These are phyloP conservation scores for Allacma fusca DNA, from an alignment of 2,888 invertebrate genomes.

Conservation along the genomic window DNA sequence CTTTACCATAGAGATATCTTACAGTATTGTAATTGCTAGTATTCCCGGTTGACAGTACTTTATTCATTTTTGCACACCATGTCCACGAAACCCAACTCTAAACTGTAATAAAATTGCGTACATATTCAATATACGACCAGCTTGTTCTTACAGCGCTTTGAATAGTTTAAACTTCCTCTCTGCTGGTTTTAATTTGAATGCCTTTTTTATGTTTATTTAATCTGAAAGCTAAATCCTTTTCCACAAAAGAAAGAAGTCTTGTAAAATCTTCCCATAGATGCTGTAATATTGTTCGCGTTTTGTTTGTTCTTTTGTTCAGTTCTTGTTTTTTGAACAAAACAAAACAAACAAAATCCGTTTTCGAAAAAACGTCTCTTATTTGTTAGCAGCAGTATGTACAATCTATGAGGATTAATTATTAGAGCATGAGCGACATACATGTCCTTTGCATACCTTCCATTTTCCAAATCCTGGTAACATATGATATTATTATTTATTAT, in stretches of 20 bases:
- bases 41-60: too few species aligned
- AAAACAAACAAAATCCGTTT: slow-evolving; percentile 66
- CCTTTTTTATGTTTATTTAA: too few species aligned
- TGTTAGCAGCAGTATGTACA: slow-evolving; percentile 77
- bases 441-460: slow-evolving; percentile 82
- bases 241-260: slow-evolving; percentile 72
- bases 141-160: slow-evolving; percentile 42
- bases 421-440: slow-evolving; percentile 79
- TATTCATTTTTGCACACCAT: too few species aligned
- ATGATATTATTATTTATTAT: too few species aligned
- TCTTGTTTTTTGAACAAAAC: neutral
- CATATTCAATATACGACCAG: too few species aligned
- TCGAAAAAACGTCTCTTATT: slow-evolving; percentile 84
- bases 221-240: slow-evolving; percentile 74
- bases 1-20: too few species aligned
- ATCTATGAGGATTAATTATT: slow-evolving; percentile 67
- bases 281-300: neutral
- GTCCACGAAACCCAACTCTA: too few species aligned
- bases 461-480: slow-evolving; percentile 71
- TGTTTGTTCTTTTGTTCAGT: too few species aligned
- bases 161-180: slow-evolving; percentile 49
- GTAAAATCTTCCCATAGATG: slow-evolving; percentile 80
- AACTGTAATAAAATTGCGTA: too few species aligned
- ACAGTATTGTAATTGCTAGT: too few species aligned
- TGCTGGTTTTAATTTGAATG: slow-evolving; percentile 42